phyloP scores from a whole-genome alignment of 2,888 invertebrate species.

The Griposia aprilina region DNA sequence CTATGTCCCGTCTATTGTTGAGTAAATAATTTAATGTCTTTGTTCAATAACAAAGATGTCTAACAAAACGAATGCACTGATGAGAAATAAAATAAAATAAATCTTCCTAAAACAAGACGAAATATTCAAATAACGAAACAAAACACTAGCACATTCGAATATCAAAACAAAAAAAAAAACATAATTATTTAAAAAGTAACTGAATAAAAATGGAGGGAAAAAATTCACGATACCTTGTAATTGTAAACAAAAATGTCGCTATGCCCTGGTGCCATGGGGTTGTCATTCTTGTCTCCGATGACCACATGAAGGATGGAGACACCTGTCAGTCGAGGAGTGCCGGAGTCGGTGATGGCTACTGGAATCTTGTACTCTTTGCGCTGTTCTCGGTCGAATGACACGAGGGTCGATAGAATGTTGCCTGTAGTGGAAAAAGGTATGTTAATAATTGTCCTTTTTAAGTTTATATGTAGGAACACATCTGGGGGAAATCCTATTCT shows the following conservation, averaged over 20 bases:
- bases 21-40: no score
- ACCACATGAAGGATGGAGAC: conserved; percentile 96
- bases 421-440: conserved; percentile 74
- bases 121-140: conserved; percentile 16
- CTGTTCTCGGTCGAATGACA: conserved; percentile 96
- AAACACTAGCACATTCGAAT: conserved; percentile 21
- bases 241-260: conserved; percentile 98
- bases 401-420: conserved; percentile 93
- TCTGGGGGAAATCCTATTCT: not conserved
- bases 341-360: conserved; percentile 97
- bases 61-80: not conserved
- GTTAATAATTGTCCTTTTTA: not conserved
- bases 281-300: conserved; percentile 98
- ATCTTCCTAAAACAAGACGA: not conserved
- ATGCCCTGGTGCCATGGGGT: conserved; percentile 96
- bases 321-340: conserved; percentile 93
- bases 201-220: not conserved
- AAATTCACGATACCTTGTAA: conserved; percentile 92
- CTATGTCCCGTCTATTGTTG: no score
- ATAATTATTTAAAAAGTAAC: not conserved
- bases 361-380: conserved; percentile 97
- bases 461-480: not conserved
- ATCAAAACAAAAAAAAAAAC: conserved; percentile 8
- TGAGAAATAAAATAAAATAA: conserved; percentile 10
- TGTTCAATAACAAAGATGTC: conserved; percentile 4